Evolutionary conservation across 1,140 invertebrate species (phyloP).

Genomic region (Musca domestica): DNA sequence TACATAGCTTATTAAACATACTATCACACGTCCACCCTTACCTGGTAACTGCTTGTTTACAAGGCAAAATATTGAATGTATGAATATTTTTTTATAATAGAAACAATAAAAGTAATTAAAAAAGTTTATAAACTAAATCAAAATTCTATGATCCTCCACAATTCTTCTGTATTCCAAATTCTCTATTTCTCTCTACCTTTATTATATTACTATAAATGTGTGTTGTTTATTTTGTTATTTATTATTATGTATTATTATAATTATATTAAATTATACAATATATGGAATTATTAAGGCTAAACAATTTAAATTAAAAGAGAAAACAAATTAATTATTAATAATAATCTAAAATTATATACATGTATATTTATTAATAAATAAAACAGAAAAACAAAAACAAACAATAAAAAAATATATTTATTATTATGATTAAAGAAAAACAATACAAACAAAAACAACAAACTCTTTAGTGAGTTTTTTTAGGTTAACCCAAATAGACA

Average conservation of each 20-base stretch:
- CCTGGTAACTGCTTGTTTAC: slow-evolving; percentile 9
- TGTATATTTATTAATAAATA: slow-evolving; percentile 20
- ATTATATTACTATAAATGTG: slow-evolving; percentile 21
- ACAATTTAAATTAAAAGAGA: slow-evolving; percentile 7
- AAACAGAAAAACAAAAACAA: slow-evolving; percentile 1
- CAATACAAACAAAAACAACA: neutral
- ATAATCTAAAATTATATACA: slow-evolving; percentile 20
- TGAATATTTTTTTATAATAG: slow-evolving; percentile 11
- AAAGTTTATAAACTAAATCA: neutral
- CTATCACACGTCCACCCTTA: too few species aligned
- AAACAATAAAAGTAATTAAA: neutral
- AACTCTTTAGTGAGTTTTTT: slow-evolving; percentile 10
- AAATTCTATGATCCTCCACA: slow-evolving; percentile 8
- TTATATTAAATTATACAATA: slow-evolving; percentile 18
- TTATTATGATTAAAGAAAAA: neutral
- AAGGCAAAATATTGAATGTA: slow-evolving; percentile 5
- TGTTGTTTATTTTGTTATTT: slow-evolving; percentile 23
- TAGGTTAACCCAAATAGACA: neutral
- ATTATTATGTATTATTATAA: slow-evolving; percentile 1
- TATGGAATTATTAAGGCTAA: slow-evolving; percentile 17
- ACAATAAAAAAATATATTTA: neutral
- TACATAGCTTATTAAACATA: neutral
- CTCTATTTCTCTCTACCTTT: neutral
- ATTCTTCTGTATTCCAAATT: too few species aligned
- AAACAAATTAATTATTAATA: slow-evolving; percentile 4